Conservation (phyloP, 2,113 vertebrate species). For the Muntiacus muntjak region DNA sequence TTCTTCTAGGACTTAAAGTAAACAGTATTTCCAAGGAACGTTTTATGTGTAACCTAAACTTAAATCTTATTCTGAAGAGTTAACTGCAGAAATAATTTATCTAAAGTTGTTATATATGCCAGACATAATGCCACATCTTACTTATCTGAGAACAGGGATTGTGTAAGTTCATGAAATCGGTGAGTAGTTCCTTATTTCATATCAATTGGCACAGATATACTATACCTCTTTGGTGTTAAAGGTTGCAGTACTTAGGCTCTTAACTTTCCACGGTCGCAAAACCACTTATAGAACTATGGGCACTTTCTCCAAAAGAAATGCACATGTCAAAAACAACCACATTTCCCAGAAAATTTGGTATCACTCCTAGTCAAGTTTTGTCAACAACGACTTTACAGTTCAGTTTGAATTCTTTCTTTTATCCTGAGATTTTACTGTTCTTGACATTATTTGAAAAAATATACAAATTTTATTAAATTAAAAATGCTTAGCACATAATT, state of each 20-base stretch:
- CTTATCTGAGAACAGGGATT: constrained; percentile 28
- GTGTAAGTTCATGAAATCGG: not conserved
- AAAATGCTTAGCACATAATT: not conserved
- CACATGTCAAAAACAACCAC: not conserved
- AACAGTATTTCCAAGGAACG: not conserved
- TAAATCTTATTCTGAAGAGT: not conserved
- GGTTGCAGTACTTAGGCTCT: not conserved
- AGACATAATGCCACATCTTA: not conserved
- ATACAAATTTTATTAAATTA: not conserved
- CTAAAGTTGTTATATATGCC: not conserved
- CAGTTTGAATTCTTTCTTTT: not conserved
- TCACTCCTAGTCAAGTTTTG: not conserved
- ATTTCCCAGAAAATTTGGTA: not conserved
- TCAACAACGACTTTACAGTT: not conserved
- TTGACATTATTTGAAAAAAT: not conserved
- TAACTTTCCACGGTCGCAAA: not conserved
- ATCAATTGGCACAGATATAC: not conserved
- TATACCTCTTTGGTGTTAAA: not conserved
- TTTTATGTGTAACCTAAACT: not conserved
- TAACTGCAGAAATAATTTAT: not conserved
- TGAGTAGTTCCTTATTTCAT: not conserved
- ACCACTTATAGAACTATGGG: not conserved
- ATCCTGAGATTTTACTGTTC: not conserved
- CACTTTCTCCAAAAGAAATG: not conserved
- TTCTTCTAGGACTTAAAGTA: not conserved